phyloP scores from a whole-genome alignment of 1,140 invertebrate genomes.

The Chymomyza costata region DNA sequence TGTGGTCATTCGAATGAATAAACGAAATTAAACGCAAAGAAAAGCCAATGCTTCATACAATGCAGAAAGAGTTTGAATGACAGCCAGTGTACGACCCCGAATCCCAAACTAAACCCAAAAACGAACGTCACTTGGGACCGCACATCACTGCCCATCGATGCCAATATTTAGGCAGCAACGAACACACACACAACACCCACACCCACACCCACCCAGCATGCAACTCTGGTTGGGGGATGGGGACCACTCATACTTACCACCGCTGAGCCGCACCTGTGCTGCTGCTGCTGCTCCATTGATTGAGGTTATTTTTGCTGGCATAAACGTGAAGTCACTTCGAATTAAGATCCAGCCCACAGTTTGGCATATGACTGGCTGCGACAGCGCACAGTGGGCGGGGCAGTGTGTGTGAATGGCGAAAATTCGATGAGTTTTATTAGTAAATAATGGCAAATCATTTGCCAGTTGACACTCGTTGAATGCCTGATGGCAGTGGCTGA shows the following conservation, averaged over 20 bases:
- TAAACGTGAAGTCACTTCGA: constrained; percentile 58
- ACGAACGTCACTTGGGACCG: constrained; percentile 34
- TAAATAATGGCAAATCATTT: constrained; percentile 75
- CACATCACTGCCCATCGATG: constrained; percentile 27
- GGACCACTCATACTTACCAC: too few species aligned
- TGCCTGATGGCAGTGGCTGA: constrained; percentile 10
- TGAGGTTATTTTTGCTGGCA: constrained; percentile 52
- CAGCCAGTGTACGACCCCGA: too few species aligned
- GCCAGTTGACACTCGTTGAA: constrained; percentile 68
- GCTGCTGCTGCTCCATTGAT: constrained; percentile 29
- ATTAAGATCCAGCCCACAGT: constrained; percentile 34
- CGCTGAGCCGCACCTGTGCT: too few species aligned
- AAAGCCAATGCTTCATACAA: constrained; percentile 18
- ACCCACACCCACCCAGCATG: too few species aligned
- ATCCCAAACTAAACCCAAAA: neutral
- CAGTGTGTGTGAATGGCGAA: constrained; percentile 20
- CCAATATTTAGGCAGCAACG: constrained; percentile 19
- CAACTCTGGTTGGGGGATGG: too few species aligned
- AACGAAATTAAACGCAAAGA: constrained; percentile 71
- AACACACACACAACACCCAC: too few species aligned
- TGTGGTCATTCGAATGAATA: constrained; percentile 74
- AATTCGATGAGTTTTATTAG: constrained; percentile 74
- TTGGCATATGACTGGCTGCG: constrained; percentile 7
- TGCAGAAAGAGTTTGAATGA: constrained; percentile 38
- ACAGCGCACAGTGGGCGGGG: neutral